A percentile compares a stretch with the other conserved stretches of the same genome.
Conservation (phyloP, 2,888 invertebrate species). For the Phengaris arion region DNA sequence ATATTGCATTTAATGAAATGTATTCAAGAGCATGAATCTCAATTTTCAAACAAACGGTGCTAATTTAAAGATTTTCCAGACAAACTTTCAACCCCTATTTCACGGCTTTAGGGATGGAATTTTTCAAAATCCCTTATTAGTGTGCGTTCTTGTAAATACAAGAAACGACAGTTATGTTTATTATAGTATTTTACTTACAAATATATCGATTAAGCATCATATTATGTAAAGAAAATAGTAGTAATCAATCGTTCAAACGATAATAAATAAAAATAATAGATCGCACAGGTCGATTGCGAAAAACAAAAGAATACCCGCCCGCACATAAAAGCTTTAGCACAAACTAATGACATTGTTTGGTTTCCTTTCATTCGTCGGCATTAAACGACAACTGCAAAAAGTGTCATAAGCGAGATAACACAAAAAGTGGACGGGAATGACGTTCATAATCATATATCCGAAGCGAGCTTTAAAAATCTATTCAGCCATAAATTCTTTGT, state of each 20-base stretch:
- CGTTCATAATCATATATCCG: constrained; percentile 9
- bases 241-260: background rate
- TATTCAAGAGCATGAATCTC: no score
- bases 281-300: background rate
- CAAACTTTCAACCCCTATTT: no score
- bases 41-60: no score
- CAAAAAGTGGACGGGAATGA: constrained; percentile 10
- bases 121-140: no score
- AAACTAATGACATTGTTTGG: constrained; percentile 11
- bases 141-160: no score
- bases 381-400: constrained; percentile 10
- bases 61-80: no score
- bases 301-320: background rate
- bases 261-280: background rate
- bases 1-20: no score
- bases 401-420: constrained; percentile 10
- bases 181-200: no score
- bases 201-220: no score
- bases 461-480: constrained; percentile 30
- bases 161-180: no score
- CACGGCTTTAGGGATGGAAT: no score
- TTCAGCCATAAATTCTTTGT: constrained; percentile 34
- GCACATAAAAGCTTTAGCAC: background rate
- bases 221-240: background rate
- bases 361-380: constrained; percentile 7